These are phyloP conservation scores for Sebastes dallii DNA, from an alignment of 2,797 vertebrate species.

Conservation along the genomic window DNA sequence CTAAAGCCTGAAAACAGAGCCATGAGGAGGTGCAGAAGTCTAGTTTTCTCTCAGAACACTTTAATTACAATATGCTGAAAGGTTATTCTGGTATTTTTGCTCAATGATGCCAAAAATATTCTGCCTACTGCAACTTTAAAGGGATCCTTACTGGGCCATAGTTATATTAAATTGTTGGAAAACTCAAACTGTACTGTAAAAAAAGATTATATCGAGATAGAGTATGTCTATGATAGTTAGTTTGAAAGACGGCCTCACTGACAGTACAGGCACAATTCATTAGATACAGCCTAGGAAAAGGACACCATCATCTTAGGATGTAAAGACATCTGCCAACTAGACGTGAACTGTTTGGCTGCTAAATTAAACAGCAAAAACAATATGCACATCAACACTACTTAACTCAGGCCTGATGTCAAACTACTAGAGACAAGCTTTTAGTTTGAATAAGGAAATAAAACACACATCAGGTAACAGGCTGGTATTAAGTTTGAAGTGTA, in stretches of 20 bases:
- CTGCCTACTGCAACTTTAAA: too few relatives aligned
- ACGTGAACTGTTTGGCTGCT: neutral
- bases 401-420: neutral
- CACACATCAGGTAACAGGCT: slow-evolving; percentile 8
- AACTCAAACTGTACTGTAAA: too few relatives aligned
- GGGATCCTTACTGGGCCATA: too few relatives aligned
- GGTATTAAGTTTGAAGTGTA: slow-evolving; percentile 8
- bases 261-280: neutral
- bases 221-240: neutral
- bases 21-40: too few relatives aligned
- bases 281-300: neutral
- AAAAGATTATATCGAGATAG: too few relatives aligned
- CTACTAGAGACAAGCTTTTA: slow-evolving; percentile 1
- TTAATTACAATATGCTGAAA: too few relatives aligned
- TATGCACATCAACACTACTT: neutral
- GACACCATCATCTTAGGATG: neutral
- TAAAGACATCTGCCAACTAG: slow-evolving; percentile 8
- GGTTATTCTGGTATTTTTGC: too few relatives aligned
- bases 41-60: too few relatives aligned
- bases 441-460: slow-evolving; percentile 23
- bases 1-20: too few relatives aligned
- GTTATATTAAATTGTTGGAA: too few relatives aligned
- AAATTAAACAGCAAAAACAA: slow-evolving; percentile 1
- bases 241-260: neutral
- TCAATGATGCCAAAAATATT: too few relatives aligned